Evolutionary conservation across 1,140 invertebrate genomes (phyloP), one percentile per base, ranked within the genome.

Genomic region (Leptinotarsa defecta): DNA sequence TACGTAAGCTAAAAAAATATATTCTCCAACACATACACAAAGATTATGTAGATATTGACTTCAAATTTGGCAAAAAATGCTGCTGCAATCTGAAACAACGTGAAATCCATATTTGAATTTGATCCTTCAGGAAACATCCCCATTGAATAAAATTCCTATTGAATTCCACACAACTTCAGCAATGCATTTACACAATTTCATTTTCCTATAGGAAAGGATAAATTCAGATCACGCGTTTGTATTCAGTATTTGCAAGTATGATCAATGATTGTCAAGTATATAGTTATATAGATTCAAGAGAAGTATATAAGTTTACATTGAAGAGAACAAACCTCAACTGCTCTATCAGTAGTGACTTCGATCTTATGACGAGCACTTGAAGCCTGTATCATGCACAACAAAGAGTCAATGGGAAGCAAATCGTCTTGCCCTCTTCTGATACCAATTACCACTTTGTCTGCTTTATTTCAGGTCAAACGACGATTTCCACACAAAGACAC

Each of bases 31-130:
- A 83, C 79, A 81, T 78, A 80, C 77, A 81, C 77, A 80, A 74
- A 79, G 74, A 74, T 83, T 82, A 83, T 81, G 80, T 85, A 85
- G 82, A 85, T 85, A 85, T 85, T 85, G 84, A 85, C 84, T 85
- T 84, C 80, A 77, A 84, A 84, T 85, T 85, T 85, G 83, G 84
- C 84, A 84, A 84, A 84, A 43, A 83, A 81, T 80, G 77, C 77
- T 77, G 75, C 78, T 13, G 15, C 64, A 19, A n/a, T 65, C 64
- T 22, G 17, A 15, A 22, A 13, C 13, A 22, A 27, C 64, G 27
- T 65, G 20, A 20, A 22, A 17, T 22, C 64, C 22, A 34, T 34
- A 49, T 70, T 27, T 17, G 19, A 70, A 70, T 43, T 27, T 43
- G 13, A 13, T 70, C 20, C 20, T 49, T 20, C 4, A 72, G 67